Evolutionary conservation across 1,140 invertebrate species (phyloP).

Genomic region (Acyrthosiphon pisum): DNA sequence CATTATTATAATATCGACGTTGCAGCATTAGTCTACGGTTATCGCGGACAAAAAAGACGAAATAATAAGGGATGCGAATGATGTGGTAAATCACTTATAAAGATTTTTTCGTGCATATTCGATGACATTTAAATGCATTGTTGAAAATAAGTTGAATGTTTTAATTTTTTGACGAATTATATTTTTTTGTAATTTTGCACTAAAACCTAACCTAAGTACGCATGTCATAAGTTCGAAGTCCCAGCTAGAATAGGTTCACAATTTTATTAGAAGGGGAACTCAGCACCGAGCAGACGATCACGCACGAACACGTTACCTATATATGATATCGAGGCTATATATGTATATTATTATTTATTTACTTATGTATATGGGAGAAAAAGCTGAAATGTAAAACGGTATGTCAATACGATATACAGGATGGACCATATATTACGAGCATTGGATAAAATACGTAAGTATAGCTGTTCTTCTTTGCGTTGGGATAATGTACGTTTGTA

Average conservation of each 20-base stretch:
- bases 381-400: background rate
- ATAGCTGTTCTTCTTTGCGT: background rate
- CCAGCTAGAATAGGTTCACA: background rate
- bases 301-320: background rate
- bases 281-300: background rate
- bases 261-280: too few species aligned
- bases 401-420: background rate
- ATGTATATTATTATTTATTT: background rate
- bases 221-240: background rate
- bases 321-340: background rate
- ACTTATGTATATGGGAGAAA: background rate
- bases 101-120: background rate
- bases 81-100: too few species aligned
- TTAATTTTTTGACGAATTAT: background rate
- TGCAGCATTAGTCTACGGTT: too few species aligned
- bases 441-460: background rate
- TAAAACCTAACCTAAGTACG: too few species aligned
- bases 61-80: too few species aligned
- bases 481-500: slow-evolving; percentile 20
- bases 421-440: background rate
- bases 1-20: background rate
- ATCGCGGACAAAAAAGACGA: background rate
- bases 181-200: background rate
- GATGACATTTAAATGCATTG: background rate
- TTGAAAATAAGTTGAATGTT: too few species aligned